A percentile compares a stretch with the other conserved stretches of the same genome.
These are phyloP conservation scores for Bugula neritina DNA, from an alignment of 2,888 invertebrate species.

Conservation along the genomic window DNA sequence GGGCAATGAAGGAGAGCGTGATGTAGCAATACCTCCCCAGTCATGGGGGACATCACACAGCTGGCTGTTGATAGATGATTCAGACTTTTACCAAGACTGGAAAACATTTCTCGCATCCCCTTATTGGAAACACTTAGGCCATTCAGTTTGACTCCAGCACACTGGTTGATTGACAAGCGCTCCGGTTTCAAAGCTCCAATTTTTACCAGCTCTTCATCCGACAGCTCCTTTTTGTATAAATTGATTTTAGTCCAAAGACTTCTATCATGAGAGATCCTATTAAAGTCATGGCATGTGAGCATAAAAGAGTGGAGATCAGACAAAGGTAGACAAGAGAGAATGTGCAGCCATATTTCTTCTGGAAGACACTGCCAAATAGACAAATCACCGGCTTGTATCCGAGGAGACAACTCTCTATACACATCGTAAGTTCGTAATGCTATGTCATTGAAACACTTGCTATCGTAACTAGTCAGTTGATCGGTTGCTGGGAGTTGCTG, in stretches of 20 bases:
- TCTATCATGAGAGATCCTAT: constrained; percentile 44
- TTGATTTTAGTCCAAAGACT: constrained; percentile 36
- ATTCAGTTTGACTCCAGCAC: constrained; percentile 10
- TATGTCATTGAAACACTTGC: not conserved
- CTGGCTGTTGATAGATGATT: not conserved
- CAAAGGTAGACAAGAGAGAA: constrained; percentile 42
- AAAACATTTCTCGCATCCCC: not conserved
- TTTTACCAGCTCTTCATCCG: constrained; percentile 17
- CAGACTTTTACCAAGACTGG: not conserved
- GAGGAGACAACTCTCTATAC: constrained; percentile 33
- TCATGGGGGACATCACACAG: constrained; percentile 32
- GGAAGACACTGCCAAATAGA: constrained; percentile 48
- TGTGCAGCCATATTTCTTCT: constrained; percentile 45
- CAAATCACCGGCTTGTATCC: constrained; percentile 41
- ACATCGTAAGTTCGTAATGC: constrained; percentile 7
- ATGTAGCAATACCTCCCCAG: constrained; percentile 44
- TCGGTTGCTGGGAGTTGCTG: not conserved
- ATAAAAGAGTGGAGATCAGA: constrained; percentile 38
- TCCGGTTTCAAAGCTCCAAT: not conserved
- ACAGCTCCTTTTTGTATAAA: constrained; percentile 6
- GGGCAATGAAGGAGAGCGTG: constrained; percentile 46
- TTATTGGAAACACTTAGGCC: not conserved
- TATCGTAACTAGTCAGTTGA: not conserved
- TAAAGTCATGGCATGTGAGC: constrained; percentile 40
- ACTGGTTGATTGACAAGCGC: not conserved